A percentile compares a stretch with the other conserved stretches of the same genome.
phyloP scores from a whole-genome alignment of 2,797 vertebrate species.

The Okamejei kenojei region DNA sequence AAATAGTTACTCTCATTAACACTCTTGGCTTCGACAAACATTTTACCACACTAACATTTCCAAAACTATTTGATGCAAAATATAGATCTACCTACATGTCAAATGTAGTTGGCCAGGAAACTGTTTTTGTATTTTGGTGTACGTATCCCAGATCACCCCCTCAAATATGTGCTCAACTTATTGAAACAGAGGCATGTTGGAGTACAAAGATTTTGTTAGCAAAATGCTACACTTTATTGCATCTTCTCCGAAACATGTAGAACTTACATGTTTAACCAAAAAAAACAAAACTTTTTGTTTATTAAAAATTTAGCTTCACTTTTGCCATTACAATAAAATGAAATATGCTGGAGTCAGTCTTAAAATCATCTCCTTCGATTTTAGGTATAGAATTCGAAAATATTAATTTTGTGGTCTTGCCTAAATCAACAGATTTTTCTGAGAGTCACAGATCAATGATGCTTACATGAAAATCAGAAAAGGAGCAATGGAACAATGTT shows the following conservation, averaged over 20 bases:
- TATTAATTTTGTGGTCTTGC: background rate
- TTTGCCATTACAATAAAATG: background rate
- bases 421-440: background rate
- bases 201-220: background rate
- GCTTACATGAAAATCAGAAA: background rate
- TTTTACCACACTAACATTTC: slow-evolving; percentile 37
- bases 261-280: background rate
- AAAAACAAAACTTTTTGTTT: slow-evolving; percentile 24
- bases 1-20: slow-evolving; percentile 17
- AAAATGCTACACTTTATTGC: slow-evolving; percentile 11
- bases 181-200: background rate
- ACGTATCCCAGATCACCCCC: slow-evolving; percentile 27
- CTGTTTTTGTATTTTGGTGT: slow-evolving; percentile 31
- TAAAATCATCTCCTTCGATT: background rate
- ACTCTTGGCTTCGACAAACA: slow-evolving; percentile 17
- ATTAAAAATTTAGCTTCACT: slow-evolving; percentile 14
- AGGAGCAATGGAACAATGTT: background rate
- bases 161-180: slow-evolving; percentile 8
- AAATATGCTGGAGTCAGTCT: background rate
- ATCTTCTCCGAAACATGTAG: slow-evolving; percentile 2
- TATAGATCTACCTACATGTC: slow-evolving; percentile 25
- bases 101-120: slow-evolving; percentile 23
- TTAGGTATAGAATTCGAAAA: background rate
- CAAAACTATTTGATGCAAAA: slow-evolving; percentile 34
- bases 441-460: background rate